These are phyloP conservation scores for Cladorhizidae sp. DNA, from an alignment of 37 sponge, comb jelly and placozoan genomes.

Conservation along the genomic window DNA sequence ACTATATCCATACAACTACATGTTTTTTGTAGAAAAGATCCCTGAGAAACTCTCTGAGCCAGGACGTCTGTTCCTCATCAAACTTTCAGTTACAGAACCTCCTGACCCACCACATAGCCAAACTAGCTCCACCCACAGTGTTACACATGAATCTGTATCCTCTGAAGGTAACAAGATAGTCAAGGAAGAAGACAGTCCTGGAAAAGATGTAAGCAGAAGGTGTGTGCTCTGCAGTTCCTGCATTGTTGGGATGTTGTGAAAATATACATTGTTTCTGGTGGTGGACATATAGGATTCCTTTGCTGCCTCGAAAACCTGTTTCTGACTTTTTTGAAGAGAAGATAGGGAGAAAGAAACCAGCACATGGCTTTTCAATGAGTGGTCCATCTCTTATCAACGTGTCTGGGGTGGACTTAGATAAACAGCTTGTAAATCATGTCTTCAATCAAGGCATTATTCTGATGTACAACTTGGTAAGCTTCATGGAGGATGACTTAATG, in stretches of 20 bases:
- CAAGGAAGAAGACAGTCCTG: not conserved
- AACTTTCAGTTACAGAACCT: slow-evolving; percentile 19
- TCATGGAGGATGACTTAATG: not conserved
- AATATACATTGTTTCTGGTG: not conserved
- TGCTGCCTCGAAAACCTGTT: slow-evolving; percentile 27
- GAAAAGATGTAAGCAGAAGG: not conserved
- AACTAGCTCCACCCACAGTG: slow-evolving; percentile 11
- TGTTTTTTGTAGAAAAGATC: slow-evolving; percentile 3
- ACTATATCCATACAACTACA: not conserved
- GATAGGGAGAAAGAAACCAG: slow-evolving; percentile 32
- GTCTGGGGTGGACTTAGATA: slow-evolving; percentile 37
- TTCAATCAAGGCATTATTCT: slow-evolving; percentile 37
- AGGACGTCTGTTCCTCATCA: slow-evolving; percentile 37
- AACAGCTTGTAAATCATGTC: slow-evolving; percentile 46
- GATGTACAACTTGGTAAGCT: slow-evolving; percentile 28
- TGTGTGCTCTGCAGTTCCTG: too few relatives aligned
- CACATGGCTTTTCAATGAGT: not conserved
- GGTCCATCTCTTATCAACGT: slow-evolving; percentile 42
- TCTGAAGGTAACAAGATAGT: not conserved
- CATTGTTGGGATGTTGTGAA: not conserved
- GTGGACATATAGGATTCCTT: slow-evolving; percentile 12
- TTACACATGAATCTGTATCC: not conserved
- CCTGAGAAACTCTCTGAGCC: slow-evolving; percentile 31
- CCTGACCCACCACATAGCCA: slow-evolving; percentile 33
- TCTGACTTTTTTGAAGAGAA: slow-evolving; percentile 22